Conservation (phyloP, 2,888 invertebrate species). For the Phorcus lineatus region DNA sequence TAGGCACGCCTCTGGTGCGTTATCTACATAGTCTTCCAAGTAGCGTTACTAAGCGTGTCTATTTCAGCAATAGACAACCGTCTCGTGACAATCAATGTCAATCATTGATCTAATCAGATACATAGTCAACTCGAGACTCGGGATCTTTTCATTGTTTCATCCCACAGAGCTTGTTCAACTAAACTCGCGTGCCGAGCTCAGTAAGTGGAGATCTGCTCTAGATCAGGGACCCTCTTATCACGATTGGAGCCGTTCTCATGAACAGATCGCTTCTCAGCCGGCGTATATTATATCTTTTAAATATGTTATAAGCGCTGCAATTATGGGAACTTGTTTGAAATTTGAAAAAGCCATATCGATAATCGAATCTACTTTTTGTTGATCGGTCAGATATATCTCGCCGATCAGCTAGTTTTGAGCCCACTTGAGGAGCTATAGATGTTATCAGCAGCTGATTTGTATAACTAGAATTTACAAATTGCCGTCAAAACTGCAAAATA, state of each 20-base stretch:
- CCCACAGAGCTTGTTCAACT: background rate
- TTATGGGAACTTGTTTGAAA: background rate
- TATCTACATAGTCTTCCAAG: background rate
- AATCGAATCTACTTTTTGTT: background rate
- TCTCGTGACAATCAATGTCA: background rate
- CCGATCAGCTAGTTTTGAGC: background rate
- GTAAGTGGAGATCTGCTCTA: background rate
- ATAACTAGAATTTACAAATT: background rate
- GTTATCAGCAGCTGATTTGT: background rate
- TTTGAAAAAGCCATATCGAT: background rate
- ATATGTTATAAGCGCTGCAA: slow-evolving; percentile 1
- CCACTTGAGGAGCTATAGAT: background rate
- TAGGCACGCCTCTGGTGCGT: background rate
- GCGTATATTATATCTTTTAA: slow-evolving; percentile 1
- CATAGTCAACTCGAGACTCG: background rate
- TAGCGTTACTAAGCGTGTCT: background rate
- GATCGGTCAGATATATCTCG: background rate
- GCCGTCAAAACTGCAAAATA: background rate
- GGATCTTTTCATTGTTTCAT: background rate
- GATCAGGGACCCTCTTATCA: background rate
- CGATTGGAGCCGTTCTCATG: background rate
- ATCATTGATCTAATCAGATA: slow-evolving; percentile 1
- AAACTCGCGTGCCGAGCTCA: background rate
- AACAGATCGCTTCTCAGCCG: background rate
- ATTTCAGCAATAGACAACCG: background rate